Evolutionary conservation across 1,140 invertebrate species (phyloP), one percentile per base, ranked within the genome.

Genomic region (Ceratoteleas bidentatus): DNA sequence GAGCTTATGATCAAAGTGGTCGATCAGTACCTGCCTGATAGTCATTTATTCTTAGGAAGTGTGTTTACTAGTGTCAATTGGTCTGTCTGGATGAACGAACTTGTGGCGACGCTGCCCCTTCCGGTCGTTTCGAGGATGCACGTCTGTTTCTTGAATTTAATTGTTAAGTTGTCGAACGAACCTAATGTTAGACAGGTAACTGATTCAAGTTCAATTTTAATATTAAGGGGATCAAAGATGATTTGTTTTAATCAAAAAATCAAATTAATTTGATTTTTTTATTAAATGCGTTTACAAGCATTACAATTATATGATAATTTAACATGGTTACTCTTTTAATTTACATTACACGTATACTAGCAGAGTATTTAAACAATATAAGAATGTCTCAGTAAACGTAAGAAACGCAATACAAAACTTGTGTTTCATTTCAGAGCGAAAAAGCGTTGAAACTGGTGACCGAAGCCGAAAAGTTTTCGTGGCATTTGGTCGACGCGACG

Each of bases 1-100:
- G 95, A 96, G 52, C 92, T 94, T 14, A 95, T 97, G 93, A 91
- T 94, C 16, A 94, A 93, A 90, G 95, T 96, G 85, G 91, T 94
- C 7, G 94, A 94, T 86, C 93, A 94, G 76, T 95, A 94, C 87
- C 85, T 95, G 14, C 95, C 95, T 0, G 93, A 95, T 50, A 94
- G 94, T 66, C 95, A 96, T 87, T 91, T 93, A 14, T 95, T 96
- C 87, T 88, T 96, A 36, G 95, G 94, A 0, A 93, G 93, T 69
- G 92, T 96, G n/a, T 95, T 96, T 77, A 93, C 94, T 50, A 92
- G 92, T 68, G 84, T 95, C 2, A 90, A 92, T 53, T 95, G 94
- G 94, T 77, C 87, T 4, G 79, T 85, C 9, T 94, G 94, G 91
- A 88, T 92, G 50, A 88, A 84, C 24, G 90, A 91, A 61, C 82